A percentile compares a stretch with the other conserved stretches of the same genome.
phyloP scores from a whole-genome alignment of 2,113 vertebrate genomes.

The Nansenia antarctica region DNA sequence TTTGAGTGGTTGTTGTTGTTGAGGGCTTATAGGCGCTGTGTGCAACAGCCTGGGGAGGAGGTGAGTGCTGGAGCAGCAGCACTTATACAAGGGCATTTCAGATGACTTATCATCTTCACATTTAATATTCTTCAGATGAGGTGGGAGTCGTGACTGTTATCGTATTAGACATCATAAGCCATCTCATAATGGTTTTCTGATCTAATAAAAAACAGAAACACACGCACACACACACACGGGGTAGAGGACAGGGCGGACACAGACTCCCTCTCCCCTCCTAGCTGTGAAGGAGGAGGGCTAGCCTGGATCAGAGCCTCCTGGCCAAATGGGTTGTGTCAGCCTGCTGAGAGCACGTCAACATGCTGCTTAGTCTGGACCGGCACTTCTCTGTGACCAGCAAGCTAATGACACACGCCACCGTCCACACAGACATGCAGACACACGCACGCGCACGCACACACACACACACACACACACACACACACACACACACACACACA shows the following conservation, averaged over 20 bases:
- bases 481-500: constrained; percentile 9
- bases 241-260: constrained; percentile 27
- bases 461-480: background rate
- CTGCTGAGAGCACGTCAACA: constrained; percentile 65
- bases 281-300: constrained; percentile 54
- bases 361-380: constrained; percentile 65
- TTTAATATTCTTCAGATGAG: constrained; percentile 45
- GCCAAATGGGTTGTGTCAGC: constrained; percentile 72
- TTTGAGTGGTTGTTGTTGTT: too few relatives aligned
- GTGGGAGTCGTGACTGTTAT: constrained; percentile 14
- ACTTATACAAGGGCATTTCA: constrained; percentile 18
- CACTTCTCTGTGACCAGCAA: constrained; percentile 55
- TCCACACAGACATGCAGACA: constrained; percentile 18
- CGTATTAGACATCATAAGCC: background rate
- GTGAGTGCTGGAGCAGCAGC: background rate
- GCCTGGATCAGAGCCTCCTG: constrained; percentile 58
- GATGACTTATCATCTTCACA: constrained; percentile 33
- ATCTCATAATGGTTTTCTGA: background rate
- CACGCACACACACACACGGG: constrained; percentile 26
- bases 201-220: constrained; percentile 19
- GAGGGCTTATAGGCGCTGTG: too few relatives aligned
- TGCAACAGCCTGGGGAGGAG: too few relatives aligned
- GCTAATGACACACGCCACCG: constrained; percentile 54
- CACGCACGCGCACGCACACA: constrained; percentile 10
- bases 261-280: constrained; percentile 33